These are phyloP conservation scores for Macquaria ambigua DNA, from an alignment of 2,113 vertebrate species.

Conservation along the genomic window DNA sequence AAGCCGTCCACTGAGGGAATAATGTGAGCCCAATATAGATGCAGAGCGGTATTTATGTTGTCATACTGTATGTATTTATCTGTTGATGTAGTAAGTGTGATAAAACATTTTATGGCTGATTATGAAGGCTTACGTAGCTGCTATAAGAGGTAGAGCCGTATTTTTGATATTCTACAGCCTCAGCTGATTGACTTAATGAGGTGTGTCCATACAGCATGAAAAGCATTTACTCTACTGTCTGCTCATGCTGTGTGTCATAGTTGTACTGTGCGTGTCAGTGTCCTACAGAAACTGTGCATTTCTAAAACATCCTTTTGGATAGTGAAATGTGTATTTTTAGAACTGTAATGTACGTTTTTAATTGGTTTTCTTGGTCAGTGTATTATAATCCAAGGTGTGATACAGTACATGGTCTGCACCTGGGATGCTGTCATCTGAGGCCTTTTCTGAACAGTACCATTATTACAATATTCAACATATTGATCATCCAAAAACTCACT, in stretches of 20 bases:
- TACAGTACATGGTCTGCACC: background rate
- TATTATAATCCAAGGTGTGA: background rate
- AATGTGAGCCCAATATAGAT: slow-evolving; percentile 30
- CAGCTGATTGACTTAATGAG: slow-evolving; percentile 65
- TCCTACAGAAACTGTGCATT: background rate
- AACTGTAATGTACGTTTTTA: background rate
- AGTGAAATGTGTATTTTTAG: slow-evolving; percentile 3
- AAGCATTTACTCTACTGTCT: slow-evolving; percentile 48
- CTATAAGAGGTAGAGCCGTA: slow-evolving; percentile 44
- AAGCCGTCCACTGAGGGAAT: slow-evolving; percentile 29
- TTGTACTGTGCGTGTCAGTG: background rate
- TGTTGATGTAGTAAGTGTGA: slow-evolving; percentile 63
- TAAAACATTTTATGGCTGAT: slow-evolving; percentile 75
- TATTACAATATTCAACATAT: background rate
- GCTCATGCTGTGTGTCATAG: slow-evolving; percentile 3
- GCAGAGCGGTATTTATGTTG: slow-evolving; percentile 59
- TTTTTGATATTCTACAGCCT: slow-evolving; percentile 47
- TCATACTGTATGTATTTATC: slow-evolving; percentile 56
- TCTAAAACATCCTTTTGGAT: background rate
- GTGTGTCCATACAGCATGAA: slow-evolving; percentile 46
- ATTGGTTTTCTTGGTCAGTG: background rate
- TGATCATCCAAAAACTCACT: background rate
- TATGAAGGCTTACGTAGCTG: slow-evolving; percentile 58
- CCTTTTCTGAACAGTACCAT: background rate
- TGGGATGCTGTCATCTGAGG: background rate